Percentiles rank a stretch among this genome's conserved stretches.
phyloP scores from a whole-genome alignment of 2,113 vertebrate genomes.

The Callochromis pleurospilus region DNA sequence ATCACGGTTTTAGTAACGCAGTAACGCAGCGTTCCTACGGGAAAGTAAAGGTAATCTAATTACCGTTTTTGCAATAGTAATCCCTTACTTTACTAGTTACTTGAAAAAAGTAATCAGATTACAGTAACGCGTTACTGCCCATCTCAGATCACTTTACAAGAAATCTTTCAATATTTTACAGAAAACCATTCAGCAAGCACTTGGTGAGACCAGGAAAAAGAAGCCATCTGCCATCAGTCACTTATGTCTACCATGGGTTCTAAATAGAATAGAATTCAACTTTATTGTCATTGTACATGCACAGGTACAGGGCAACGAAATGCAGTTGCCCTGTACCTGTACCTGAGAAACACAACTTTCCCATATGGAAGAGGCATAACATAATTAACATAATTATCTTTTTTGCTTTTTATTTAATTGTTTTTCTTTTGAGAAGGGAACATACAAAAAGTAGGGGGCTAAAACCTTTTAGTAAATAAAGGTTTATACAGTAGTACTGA shows the following conservation, averaged over 20 bases:
- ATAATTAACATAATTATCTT: background rate
- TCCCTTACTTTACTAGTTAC: no score
- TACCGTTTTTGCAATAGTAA: no score
- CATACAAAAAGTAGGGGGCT: background rate
- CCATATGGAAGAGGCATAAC: background rate
- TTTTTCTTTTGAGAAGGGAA: background rate
- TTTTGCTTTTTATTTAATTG: background rate
- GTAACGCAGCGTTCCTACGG: no score
- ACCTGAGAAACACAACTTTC: background rate
- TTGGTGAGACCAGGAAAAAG: background rate
- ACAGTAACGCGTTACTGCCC: no score
- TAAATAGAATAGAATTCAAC: background rate
- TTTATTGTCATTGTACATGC: no score
- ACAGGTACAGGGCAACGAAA: no score
- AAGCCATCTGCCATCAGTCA: background rate
- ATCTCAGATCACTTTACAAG: background rate
- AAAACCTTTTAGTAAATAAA: background rate
- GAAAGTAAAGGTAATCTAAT: no score
- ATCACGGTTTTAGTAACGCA: no score
- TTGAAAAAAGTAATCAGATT: no score
- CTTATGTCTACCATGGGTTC: background rate
- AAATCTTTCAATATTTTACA: background rate
- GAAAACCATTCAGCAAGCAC: background rate
- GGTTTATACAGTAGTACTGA: background rate
- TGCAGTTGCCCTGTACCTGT: no score